Evolutionary conservation across 35 echinoderm and acorn worm genomes (phyloP).

Genomic region (Ptychodera flava): DNA sequence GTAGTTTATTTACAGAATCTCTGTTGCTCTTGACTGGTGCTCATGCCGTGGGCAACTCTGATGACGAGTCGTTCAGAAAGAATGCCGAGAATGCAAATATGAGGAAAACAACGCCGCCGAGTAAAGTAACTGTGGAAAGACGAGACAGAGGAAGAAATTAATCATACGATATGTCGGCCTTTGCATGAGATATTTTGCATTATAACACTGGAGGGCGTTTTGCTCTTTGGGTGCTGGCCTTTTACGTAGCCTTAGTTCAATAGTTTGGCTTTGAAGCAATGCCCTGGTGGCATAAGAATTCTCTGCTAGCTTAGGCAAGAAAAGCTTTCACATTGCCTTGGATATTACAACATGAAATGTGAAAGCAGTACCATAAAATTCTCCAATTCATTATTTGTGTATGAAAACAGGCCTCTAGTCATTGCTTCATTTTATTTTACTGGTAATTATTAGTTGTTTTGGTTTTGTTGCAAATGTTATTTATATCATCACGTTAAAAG

Average conservation of each 20-base stretch:
- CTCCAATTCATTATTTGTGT: background rate
- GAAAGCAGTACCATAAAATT: background rate
- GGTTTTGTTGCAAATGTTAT: too few species aligned
- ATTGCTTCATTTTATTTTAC: too few species aligned
- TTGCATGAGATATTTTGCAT: background rate
- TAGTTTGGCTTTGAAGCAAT: background rate
- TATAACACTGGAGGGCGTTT: background rate
- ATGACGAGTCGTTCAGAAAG: conserved; percentile 56
- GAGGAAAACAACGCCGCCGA: conserved; percentile 81
- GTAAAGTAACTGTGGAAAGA: conserved; percentile 60
- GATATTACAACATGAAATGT: background rate
- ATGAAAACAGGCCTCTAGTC: background rate
- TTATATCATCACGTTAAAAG: too few species aligned
- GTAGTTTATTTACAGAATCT: too few species aligned
- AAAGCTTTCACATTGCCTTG: too few species aligned
- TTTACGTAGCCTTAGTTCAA: background rate
- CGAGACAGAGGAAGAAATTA: background rate
- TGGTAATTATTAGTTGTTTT: too few species aligned
- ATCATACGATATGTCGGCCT: background rate
- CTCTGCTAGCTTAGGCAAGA: too few species aligned
- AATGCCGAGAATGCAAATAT: conserved; percentile 83
- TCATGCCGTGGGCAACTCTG: too few species aligned
- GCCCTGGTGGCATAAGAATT: too few species aligned
- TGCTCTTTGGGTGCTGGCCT: background rate
- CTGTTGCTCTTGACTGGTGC: too few species aligned